Conservation (phyloP, 2,113 vertebrate species). For the Halichoeres trimaculatus region DNA sequence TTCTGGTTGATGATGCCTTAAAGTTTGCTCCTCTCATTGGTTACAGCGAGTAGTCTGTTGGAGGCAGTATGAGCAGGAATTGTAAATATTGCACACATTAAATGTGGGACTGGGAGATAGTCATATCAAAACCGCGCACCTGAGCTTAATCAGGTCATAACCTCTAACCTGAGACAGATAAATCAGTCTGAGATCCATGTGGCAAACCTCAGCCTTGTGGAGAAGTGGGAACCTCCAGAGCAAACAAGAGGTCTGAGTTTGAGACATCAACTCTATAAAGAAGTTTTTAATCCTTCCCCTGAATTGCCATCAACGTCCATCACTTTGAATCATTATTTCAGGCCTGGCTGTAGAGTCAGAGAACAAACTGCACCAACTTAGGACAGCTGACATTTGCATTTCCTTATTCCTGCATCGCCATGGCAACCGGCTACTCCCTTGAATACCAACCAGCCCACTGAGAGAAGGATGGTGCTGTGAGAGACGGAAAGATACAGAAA, state of each 20-base stretch:
- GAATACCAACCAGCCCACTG: constrained; percentile 77
- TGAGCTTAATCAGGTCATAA: too few species aligned
- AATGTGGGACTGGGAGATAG: too few species aligned
- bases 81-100: too few species aligned
- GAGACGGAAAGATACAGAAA: constrained; percentile 46
- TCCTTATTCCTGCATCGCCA: constrained; percentile 76
- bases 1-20: too few species aligned
- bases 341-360: constrained; percentile 44
- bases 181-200: too few species aligned
- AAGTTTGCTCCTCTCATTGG: too few species aligned
- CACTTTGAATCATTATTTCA: constrained; percentile 61
- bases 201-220: too few species aligned
- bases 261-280: constrained; percentile 30
- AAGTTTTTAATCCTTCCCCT: constrained; percentile 29
- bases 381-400: constrained; percentile 78
- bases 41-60: too few species aligned
- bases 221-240: too few species aligned
- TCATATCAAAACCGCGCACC: too few species aligned
- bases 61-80: too few species aligned
- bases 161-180: too few species aligned
- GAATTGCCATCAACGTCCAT: constrained; percentile 37
- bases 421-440: constrained; percentile 77
- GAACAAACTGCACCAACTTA: constrained; percentile 70
- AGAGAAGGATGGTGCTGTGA: constrained; percentile 53
- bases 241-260: constrained; percentile 1